Evolutionary conservation across 1,140 invertebrate species (phyloP), one percentile per base, ranked within the genome.

Genomic region (Scaptodrosophila lebanonensis): DNA sequence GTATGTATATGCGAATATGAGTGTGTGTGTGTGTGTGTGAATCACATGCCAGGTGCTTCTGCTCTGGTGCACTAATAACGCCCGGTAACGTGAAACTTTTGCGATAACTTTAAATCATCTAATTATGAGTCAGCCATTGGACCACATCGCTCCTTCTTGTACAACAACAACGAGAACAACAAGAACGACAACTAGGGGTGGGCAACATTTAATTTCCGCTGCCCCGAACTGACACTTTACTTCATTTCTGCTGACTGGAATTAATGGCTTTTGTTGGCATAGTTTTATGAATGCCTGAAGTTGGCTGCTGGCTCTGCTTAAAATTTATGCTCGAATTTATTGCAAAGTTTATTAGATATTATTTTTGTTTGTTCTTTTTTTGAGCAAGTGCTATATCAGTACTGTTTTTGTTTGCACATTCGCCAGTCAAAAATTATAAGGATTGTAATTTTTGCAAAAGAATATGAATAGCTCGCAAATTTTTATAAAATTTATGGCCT

Each of bases 41-140:
- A n/a, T n/a, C n/a, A n/a, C n/a, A n/a, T n/a, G n/a, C n/a, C n/a
- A n/a, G n/a, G n/a, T n/a, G n/a, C n/a, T n/a, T n/a, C n/a, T n/a
- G n/a, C n/a, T n/a, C n/a, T n/a, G n/a, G n/a, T n/a, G n/a, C n/a
- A n/a, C n/a, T n/a, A n/a, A n/a, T n/a, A n/a, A n/a, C 8, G 12
- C 9, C 12, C 12, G 8, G 6, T 3, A 38, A 38, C 13, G 35
- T 13, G 15, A 65, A 83, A 83, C 76, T 83, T 83, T 83, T 62
- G 69, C 79, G 73, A 84, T 84, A 84, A 84, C 73, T 71, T 79
- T 84, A 84, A 84, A 84, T 84, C 82, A 84, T 84, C 79, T 84
- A 84, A 84, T 84, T 84, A 84, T 84, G 69, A 75, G 59, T 64
- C 66, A 64, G 60, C 51, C 73, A 75, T 60, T 45, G 70, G 70